phyloP scores from a whole-genome alignment of 2,113 vertebrate species.

The Megatriorchis doriae region DNA sequence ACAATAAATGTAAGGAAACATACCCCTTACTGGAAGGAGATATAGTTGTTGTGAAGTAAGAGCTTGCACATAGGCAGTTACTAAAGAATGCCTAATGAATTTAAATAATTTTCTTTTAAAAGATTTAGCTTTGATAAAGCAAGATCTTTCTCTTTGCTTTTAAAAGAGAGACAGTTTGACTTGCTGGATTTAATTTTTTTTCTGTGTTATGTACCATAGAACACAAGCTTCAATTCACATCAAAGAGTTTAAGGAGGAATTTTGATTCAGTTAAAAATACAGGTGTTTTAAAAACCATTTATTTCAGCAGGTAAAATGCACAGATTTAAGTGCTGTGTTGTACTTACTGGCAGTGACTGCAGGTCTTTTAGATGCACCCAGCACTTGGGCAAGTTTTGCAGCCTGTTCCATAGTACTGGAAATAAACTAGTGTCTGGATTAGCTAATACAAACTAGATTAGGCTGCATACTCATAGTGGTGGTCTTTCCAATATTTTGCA shows the following conservation, averaged over 20 bases:
- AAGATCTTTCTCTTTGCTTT: not conserved
- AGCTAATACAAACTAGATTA: not conserved
- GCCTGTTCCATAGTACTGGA: not conserved
- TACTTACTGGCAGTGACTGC: not conserved
- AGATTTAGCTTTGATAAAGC: no score
- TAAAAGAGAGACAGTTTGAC: not conserved
- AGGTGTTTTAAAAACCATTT: not conserved
- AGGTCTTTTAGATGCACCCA: not conserved
- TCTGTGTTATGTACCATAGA: not conserved
- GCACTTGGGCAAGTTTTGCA: not conserved
- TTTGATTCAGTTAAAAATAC: not conserved
- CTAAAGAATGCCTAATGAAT: not conserved
- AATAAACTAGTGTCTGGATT: not conserved
- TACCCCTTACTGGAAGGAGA: not conserved
- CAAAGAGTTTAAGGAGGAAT: not conserved
- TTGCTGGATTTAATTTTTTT: not conserved
- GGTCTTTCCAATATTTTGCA: not conserved
- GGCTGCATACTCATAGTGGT: not conserved
- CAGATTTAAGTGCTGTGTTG: not conserved
- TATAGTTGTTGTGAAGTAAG: not conserved
- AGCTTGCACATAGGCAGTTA: not conserved
- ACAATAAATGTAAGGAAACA: not conserved
- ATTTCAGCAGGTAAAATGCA: not conserved
- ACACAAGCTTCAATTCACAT: not conserved
- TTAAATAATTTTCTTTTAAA: not conserved